A percentile compares a stretch with the other conserved stretches of the same genome.
Evolutionary conservation across 1,140 invertebrate species (phyloP).

Genomic region (Zaprionus gabonicus): DNA sequence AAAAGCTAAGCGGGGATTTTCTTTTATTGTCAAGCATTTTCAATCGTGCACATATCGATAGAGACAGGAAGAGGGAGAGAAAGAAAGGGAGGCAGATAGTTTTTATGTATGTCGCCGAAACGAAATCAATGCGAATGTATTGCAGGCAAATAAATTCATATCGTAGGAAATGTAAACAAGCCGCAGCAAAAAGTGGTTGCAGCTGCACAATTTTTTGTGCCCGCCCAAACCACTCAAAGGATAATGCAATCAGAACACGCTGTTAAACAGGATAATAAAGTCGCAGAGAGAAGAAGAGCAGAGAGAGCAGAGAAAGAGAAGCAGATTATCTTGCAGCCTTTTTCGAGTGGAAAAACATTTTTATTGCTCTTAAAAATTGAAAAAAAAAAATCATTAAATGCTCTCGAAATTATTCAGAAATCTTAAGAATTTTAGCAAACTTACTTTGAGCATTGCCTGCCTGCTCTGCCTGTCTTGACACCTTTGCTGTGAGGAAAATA

Average conservation of each 20-base stretch:
- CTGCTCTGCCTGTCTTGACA: neutral
- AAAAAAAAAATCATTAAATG: neutral
- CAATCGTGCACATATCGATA: neutral
- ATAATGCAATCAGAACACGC: slow-evolving; percentile 63
- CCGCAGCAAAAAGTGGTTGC: neutral
- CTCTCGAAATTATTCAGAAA: neutral
- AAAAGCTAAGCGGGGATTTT: slow-evolving; percentile 10
- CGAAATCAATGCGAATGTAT: slow-evolving; percentile 7
- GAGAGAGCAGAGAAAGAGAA: neutral
- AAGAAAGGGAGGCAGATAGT: neutral
- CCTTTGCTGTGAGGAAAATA: slow-evolving; percentile 1
- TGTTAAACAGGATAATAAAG: slow-evolving; percentile 70
- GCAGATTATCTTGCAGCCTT: too few relatives aligned
- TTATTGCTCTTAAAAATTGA: slow-evolving; percentile 19
- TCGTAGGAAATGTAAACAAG: neutral
- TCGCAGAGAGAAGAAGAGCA: neutral
- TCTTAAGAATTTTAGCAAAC: neutral
- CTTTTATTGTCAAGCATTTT: slow-evolving; percentile 6
- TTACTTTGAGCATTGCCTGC: neutral
- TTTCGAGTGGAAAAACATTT: neutral
- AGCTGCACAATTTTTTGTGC: slow-evolving; percentile 9
- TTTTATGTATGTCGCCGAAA: slow-evolving; percentile 8
- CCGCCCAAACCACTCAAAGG: slow-evolving; percentile 14
- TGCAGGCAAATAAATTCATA: slow-evolving; percentile 9
- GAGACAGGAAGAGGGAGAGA: too few relatives aligned